These are phyloP conservation scores for Piscicola geometra DNA, from an alignment of 2,888 invertebrate species.

Conservation along the genomic window DNA sequence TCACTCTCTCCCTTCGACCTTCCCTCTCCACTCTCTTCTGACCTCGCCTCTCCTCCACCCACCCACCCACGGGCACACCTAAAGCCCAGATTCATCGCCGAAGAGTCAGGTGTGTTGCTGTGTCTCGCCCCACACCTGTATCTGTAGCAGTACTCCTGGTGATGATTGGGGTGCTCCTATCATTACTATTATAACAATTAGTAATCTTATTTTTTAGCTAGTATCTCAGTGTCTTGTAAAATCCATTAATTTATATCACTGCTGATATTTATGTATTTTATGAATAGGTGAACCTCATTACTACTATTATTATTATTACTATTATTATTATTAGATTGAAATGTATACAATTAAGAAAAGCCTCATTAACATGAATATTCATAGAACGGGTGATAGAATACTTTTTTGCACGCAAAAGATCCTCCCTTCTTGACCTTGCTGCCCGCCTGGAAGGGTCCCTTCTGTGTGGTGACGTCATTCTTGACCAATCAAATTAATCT, in stretches of 20 bases:
- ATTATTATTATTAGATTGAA: background rate
- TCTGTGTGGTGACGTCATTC: too few relatives aligned
- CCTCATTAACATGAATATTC: background rate
- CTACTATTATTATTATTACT: too few relatives aligned
- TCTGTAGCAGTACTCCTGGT: constrained; percentile 76
- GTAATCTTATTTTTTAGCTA: background rate
- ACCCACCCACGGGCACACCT: too few relatives aligned
- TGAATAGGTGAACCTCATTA: too few relatives aligned
- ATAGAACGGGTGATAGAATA: constrained; percentile 37
- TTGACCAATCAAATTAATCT: too few relatives aligned
- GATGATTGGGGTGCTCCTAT: background rate
- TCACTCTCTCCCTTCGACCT: background rate
- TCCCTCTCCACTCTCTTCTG: too few relatives aligned
- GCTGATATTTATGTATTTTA: too few relatives aligned
- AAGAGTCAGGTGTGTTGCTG: constrained; percentile 87
- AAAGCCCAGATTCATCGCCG: constrained; percentile 87
- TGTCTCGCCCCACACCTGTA: constrained; percentile 89
- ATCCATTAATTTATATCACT: too few relatives aligned
- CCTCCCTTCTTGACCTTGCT: constrained; percentile 93
- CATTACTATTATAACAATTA: too few relatives aligned
- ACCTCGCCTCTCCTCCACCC: too few relatives aligned
- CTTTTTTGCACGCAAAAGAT: constrained; percentile 70
- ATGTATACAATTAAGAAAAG: background rate
- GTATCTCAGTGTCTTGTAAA: background rate
- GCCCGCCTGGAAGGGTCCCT: constrained; percentile 56